phyloP scores from a whole-genome alignment of 2,888 invertebrate genomes.

The Dynastes tityus region DNA sequence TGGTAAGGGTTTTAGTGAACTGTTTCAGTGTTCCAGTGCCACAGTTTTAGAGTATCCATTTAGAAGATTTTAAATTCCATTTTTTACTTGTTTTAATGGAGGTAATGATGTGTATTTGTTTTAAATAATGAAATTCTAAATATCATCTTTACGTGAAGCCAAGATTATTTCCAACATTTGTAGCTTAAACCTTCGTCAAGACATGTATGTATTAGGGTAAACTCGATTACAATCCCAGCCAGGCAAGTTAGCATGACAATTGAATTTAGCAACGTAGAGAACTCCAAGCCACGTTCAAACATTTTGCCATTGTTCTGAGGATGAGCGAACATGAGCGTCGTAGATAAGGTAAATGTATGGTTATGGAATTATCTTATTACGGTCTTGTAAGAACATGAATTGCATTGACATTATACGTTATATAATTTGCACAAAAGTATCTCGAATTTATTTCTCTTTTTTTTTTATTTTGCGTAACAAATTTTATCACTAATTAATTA shows the following conservation, averaged over 20 bases:
- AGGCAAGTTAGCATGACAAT: constrained; percentile 7
- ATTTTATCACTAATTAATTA: constrained; percentile 4
- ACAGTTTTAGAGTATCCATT: too few species aligned
- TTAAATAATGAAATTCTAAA: too few species aligned
- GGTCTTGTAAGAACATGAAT: constrained; percentile 41
- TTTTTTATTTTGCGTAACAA: not conserved
- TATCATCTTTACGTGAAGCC: too few species aligned
- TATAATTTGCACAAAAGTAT: constrained; percentile 42
- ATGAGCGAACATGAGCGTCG: not conserved
- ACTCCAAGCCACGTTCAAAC: not conserved
- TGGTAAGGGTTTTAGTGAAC: too few species aligned
- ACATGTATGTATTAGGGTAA: not conserved
- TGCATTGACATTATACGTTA: constrained; percentile 29
- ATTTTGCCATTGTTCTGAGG: not conserved
- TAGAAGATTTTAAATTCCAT: too few species aligned
- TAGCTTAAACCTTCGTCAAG: too few species aligned
- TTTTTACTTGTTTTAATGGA: too few species aligned
- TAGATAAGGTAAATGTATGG: not conserved
- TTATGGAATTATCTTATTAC: too few species aligned
- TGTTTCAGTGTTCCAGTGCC: too few species aligned
- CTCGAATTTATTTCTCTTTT: not conserved
- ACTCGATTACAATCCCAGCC: not conserved
- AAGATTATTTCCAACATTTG: too few species aligned
- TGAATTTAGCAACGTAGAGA: not conserved
- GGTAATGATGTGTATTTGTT: too few species aligned